A percentile compares a stretch with the other conserved stretches of the same genome.
These are phyloP conservation scores for Deilephila porcellus DNA, from an alignment of 2,888 invertebrate species.

Conservation along the genomic window DNA sequence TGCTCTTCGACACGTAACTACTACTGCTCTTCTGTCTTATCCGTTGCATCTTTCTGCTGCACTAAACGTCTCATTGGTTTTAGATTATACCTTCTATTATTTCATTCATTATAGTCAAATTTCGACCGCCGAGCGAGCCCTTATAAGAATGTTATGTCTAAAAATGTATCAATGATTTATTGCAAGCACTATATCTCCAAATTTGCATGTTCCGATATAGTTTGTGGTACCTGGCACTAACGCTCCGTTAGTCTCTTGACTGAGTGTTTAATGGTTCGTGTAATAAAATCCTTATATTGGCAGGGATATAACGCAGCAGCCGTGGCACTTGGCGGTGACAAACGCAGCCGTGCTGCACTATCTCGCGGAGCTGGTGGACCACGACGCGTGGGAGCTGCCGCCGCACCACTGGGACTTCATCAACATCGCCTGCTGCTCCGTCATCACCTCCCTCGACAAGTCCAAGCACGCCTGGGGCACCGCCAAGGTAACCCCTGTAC, in stretches of 20 bases:
- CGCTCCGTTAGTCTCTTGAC: background rate
- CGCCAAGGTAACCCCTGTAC: constrained; percentile 75
- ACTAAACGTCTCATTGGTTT: too few species aligned
- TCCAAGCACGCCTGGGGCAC: constrained; percentile 65
- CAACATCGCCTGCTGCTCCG: constrained; percentile 88
- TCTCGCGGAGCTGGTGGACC: constrained; percentile 45
- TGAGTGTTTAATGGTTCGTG: background rate
- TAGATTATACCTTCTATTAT: too few species aligned
- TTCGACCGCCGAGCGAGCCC: too few species aligned
- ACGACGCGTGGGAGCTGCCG: constrained; percentile 62
- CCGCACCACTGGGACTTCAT: constrained; percentile 89
- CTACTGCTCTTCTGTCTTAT: background rate
- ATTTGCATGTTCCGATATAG: too few species aligned
- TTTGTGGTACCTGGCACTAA: too few species aligned
- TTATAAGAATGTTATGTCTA: background rate
- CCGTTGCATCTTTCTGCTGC: too few species aligned
- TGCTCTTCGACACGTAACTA: constrained; percentile 69
- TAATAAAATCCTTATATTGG: background rate
- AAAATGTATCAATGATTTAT: background rate
- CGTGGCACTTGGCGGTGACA: constrained; percentile 50
- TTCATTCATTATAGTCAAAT: too few species aligned
- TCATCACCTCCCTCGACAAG: constrained; percentile 84
- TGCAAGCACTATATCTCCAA: too few species aligned
- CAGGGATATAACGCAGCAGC: constrained; percentile 44
- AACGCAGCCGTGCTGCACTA: constrained; percentile 53